Evolutionary conservation across 2,797 vertebrate genomes (phyloP), one percentile per base, ranked within the genome.

Genomic region (Pseudotriccus pelzelni): DNA sequence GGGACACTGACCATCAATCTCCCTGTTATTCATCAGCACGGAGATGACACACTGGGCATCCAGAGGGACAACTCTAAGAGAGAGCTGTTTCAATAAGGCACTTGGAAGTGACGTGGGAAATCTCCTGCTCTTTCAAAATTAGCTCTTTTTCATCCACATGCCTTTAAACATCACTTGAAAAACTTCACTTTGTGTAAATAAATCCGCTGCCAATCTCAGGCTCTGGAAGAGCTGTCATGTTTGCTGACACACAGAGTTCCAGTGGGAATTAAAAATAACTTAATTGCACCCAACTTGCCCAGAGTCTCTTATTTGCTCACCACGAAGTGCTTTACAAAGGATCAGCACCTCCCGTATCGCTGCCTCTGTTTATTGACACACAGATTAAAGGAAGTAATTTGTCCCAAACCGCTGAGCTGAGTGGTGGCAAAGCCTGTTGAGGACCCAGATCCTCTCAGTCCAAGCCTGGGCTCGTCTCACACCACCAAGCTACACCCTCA

Each of bases 231-330:
- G 76, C 73, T 43, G 46, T 60, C 30, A 1, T 30, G 66, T 91
- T 96, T 91, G 85, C 82, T 89, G 75, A 88, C 91, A 94, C n/a
- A 5, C 15, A 14, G 30, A 2, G 2, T 80, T 94, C 68, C 14
- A 9, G 6, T 5, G 68, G 62, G 75, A 32, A 74, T 94, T 53
- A 78, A 59, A 93, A 95, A 73, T 44, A 84, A 70, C 62, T 89
- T 84, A 82, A 89, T 50, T 76, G 68, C 47, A 25, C 72, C 39
- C 68, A 92, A 64, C 75, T 95, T 47, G 80, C 85, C 83, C 63
- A 37, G 89, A 81, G 34, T 46, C 81, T 92, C 74, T 69, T 82
- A 50, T 87, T 93, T 89, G 92, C 77, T 79, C 80, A 36, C 58
- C 81, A 63, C 66, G 60, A 89, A 91, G 52, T n/a, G 23, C 85